These are phyloP conservation scores for Tapera naevia DNA, from an alignment of 2,797 vertebrate species.

Conservation along the genomic window DNA sequence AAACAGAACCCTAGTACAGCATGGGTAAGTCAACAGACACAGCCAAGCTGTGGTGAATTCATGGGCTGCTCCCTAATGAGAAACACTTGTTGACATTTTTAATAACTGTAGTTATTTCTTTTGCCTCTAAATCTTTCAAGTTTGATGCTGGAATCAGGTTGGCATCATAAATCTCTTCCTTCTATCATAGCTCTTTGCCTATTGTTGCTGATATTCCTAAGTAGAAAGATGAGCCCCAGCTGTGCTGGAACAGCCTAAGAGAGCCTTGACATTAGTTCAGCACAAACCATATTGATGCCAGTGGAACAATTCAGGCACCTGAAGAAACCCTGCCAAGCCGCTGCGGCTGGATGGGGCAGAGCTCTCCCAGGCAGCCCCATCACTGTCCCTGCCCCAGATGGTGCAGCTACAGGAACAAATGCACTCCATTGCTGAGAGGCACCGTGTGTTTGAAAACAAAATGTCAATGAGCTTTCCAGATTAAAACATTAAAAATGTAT, in stretches of 20 bases:
- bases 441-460: slow-evolving; percentile 6
- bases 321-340: neutral
- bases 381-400: neutral
- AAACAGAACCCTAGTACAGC: neutral
- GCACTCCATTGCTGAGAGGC: neutral
- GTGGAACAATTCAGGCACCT: neutral
- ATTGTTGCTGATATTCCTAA: neutral
- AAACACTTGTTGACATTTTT: neutral
- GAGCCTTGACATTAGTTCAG: rapidly evolving
- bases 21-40: rapidly evolving
- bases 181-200: neutral
- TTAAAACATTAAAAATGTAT: slow-evolving; percentile 69
- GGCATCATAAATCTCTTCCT: neutral
- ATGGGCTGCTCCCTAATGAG: neutral
- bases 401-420: slow-evolving; percentile 1
- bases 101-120: neutral
- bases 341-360: neutral
- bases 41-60: neutral
- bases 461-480: slow-evolving; percentile 65
- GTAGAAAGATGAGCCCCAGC: neutral
- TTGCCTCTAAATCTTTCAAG: neutral
- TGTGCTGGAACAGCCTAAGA: neutral
- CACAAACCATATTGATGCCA: neutral
- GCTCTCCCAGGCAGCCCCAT: rapidly evolving
- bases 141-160: neutral